Percentiles rank a stretch among this genome's conserved stretches.
These are phyloP conservation scores for Eledona agricola DNA, from an alignment of 2,888 invertebrate species.

Conservation along the genomic window DNA sequence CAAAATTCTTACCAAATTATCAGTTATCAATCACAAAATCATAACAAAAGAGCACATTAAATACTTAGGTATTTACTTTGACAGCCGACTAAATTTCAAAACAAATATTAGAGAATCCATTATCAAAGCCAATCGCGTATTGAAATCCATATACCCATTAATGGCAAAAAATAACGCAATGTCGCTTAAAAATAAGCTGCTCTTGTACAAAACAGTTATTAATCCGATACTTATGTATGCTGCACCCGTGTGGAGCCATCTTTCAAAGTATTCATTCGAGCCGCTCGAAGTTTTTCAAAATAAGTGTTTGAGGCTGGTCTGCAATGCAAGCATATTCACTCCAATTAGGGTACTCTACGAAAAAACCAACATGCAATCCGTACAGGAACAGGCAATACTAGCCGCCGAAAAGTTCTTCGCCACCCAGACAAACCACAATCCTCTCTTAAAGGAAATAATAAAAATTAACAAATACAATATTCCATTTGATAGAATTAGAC, in stretches of 20 bases:
- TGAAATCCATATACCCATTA: slow-evolving; percentile 10
- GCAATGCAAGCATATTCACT: no score
- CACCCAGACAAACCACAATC: no score
- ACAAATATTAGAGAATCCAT: slow-evolving; percentile 3
- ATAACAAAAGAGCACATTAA: slow-evolving; percentile 16
- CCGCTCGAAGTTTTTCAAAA: slow-evolving; percentile 15
- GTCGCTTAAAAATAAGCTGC: slow-evolving; percentile 1
- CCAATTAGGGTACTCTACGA: no score
- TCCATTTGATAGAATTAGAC: no score
- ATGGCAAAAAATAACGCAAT: slow-evolving; percentile 4
- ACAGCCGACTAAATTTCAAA: slow-evolving; percentile 22
- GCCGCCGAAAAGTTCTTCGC: no score
- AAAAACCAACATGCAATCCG: no score
- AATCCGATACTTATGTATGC: slow-evolving; percentile 10
- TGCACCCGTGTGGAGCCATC: slow-evolving; percentile 6
- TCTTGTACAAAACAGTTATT: slow-evolving; percentile 12
- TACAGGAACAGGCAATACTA: no score
- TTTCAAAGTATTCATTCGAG: neutral
- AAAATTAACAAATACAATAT: no score
- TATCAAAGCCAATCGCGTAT: neutral
- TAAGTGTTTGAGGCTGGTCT: slow-evolving; percentile 10
- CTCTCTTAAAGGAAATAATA: no score
- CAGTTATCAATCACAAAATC: slow-evolving; percentile 18
- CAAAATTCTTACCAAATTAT: slow-evolving; percentile 11
- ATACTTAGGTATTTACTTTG: slow-evolving; percentile 31